Percentiles rank a stretch among this genome's conserved stretches.
phyloP scores from a whole-genome alignment of 2,113 vertebrate genomes.

The Poeciliopsis turrubarensis region DNA sequence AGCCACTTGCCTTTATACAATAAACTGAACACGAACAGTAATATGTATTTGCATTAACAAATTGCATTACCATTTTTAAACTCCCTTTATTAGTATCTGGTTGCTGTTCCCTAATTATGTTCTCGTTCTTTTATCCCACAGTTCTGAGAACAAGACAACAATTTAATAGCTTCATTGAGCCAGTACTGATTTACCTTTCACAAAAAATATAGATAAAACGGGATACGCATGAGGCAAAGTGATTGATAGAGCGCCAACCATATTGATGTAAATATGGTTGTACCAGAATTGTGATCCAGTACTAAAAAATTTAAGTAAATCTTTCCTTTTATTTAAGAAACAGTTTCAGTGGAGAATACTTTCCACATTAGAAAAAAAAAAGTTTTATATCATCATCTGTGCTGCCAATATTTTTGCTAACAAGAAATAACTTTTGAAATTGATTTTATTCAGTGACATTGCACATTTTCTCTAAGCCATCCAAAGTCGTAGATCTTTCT shows the following conservation, averaged over 20 bases:
- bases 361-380: too few relatives aligned
- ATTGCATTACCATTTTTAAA: constrained; percentile 44
- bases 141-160: constrained; percentile 51
- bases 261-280: not conserved
- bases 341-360: not conserved
- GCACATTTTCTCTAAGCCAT: not conserved
- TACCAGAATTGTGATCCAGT: not conserved
- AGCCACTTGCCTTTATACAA: constrained; percentile 31
- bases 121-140: constrained; percentile 52
- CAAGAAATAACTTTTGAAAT: not conserved
- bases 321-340: not conserved
- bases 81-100: constrained; percentile 76
- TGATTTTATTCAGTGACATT: not conserved
- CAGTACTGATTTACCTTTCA: constrained; percentile 69
- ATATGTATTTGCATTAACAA: constrained; percentile 12
- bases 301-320: not conserved
- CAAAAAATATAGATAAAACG: constrained; percentile 29
- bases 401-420: too few relatives aligned
- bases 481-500: not conserved
- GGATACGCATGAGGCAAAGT: constrained; percentile 39
- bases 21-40: constrained; percentile 14
- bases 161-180: constrained; percentile 56
- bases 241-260: constrained; percentile 9
- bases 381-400: too few relatives aligned
- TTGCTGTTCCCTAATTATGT: constrained; percentile 73